Base-by-base conservation (phyloP, 2,888 invertebrate species). In the Archips xylosteana region DNA sequence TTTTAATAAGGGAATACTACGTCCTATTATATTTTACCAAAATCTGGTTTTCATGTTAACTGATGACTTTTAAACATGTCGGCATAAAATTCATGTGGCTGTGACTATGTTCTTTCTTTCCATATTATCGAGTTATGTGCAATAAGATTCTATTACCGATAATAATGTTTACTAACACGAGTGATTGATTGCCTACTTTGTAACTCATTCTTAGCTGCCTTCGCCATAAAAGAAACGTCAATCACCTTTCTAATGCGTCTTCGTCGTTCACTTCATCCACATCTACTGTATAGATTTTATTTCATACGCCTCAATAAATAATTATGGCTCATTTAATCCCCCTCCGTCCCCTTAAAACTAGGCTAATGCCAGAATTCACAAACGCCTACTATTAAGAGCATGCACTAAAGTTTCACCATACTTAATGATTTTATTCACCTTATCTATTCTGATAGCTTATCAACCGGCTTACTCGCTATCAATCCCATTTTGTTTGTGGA, bases 371-470 rank as follows among this genome's bases (percentile, higher is more conserved):
- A 39, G 9, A 60, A 36, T 39, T 34, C n/a, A 60, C 23, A 54
- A 54, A 54, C 54, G 57, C 57, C 57, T 57, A 9, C 57, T 32
- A 57, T 57, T 57, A 57, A 32, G 32, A 32, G 39, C n/a, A 60
- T 60, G 60, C 39, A 60, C 39, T 39, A 6, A 32, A n/a, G 39
- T 62, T 62, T 62, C 42, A 62, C 42, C 62, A 62, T 42, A 60
- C 36, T 60, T 60, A 62, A 60, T 60, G 60, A 60, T 39, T 42
- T 62, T 42, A 42, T 42, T 15, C 23, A 13, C 6, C 15, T 62
- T 62, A 62, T 62, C 62, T 42, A 3, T 62, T 4, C 3, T 42
- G 62, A 62, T 62, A 62, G 9, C 62, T 42, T 62, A 62, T 62
- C 62, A 42, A 23, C 5, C 3, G 39, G 39, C 42, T 34, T 62